Percentiles rank a stretch among this genome's conserved stretches.
phyloP scores from a whole-genome alignment of 2,113 vertebrate species.

The Phalacrocorax brasilianus region DNA sequence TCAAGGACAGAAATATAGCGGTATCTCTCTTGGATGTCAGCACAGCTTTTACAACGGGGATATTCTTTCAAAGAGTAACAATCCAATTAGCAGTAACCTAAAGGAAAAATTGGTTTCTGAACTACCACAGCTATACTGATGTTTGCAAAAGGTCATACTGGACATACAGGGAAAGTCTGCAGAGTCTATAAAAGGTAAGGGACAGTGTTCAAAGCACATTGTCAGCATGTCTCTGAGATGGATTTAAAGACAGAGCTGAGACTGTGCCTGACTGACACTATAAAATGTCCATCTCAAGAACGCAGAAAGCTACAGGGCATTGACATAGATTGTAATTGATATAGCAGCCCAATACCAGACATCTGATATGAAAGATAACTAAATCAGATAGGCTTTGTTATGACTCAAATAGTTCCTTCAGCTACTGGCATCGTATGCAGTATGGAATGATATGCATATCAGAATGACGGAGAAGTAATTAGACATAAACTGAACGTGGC shows the following conservation, averaged over 20 bases:
- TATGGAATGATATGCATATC: background rate
- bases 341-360: background rate
- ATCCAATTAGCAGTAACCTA: background rate
- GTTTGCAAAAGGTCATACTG: background rate
- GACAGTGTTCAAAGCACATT: background rate
- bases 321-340: background rate
- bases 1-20: background rate
- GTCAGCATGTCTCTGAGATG: background rate
- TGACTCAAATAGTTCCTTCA: background rate
- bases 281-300: background rate
- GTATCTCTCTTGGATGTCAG: background rate
- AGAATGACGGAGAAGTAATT: background rate
- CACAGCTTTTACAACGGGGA: background rate
- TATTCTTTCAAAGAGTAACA: background rate
- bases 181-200: background rate
- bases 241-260: background rate
- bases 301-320: background rate
- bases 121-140: accelerated
- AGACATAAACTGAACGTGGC: background rate
- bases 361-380: background rate
- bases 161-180: background rate
- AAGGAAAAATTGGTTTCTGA: background rate
- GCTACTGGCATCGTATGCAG: background rate
- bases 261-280: background rate
- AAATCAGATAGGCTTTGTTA: background rate